phyloP scores from a whole-genome alignment of 2,797 vertebrate genomes.

The Tokudaia tokunoshimensis region DNA sequence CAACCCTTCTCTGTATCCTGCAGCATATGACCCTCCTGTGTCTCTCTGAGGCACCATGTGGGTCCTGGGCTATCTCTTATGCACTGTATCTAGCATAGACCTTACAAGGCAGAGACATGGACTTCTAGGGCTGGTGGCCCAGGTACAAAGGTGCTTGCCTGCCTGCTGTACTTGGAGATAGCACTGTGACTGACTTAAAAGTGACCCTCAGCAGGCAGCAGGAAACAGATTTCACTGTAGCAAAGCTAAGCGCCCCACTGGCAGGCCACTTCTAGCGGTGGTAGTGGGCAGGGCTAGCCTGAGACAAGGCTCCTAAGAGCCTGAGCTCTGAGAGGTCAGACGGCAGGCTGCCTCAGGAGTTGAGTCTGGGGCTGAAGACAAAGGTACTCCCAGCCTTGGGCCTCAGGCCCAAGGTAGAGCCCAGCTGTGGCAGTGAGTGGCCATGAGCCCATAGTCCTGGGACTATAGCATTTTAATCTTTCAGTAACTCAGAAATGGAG shows the following conservation, averaged over 20 bases:
- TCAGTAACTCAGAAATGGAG: background rate
- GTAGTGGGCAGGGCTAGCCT: background rate
- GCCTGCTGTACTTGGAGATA: fast-evolving
- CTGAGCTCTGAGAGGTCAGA: background rate
- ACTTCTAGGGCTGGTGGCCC: background rate
- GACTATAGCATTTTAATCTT: constrained; percentile 49
- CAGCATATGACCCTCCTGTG: fast-evolving
- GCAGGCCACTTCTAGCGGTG: background rate
- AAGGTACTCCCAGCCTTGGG: background rate
- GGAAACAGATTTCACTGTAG: fast-evolving
- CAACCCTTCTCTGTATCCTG: fast-evolving
- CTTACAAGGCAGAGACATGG: background rate
- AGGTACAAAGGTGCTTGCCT: fast-evolving
- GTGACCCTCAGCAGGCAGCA: fast-evolving
- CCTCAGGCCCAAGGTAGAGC: background rate
- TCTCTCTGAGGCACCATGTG: fast-evolving
- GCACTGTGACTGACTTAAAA: background rate
- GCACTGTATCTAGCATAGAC: background rate
- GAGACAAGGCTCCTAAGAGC: background rate
- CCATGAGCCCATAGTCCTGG: background rate
- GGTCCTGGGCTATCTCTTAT: background rate
- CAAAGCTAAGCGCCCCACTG: background rate
- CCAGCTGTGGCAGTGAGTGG: background rate
- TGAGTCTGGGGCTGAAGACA: background rate
- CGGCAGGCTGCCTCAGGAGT: fast-evolving